phyloP scores from a whole-genome alignment of 2,888 invertebrate genomes.

The Leptinotarsa tumamoca region DNA sequence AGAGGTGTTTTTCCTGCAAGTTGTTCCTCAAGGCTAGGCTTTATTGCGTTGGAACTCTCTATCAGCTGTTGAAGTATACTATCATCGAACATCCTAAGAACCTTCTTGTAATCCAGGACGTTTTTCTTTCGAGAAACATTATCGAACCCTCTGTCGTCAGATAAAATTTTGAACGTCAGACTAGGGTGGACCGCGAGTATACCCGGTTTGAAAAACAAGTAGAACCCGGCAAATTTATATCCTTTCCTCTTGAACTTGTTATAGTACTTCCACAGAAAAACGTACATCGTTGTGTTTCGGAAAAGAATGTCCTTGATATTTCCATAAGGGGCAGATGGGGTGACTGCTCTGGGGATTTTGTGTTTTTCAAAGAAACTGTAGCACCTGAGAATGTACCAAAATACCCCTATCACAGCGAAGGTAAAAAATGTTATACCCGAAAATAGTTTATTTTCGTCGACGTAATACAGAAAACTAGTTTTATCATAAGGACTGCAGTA shows the following conservation, averaged over 20 bases:
- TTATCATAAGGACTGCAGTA: constrained; percentile 24
- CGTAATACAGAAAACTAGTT: constrained; percentile 36
- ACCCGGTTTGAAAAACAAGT: constrained; percentile 50
- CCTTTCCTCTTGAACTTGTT: constrained; percentile 50
- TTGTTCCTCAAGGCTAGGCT: constrained; percentile 27
- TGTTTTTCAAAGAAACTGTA: constrained; percentile 48
- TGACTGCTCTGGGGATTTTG: constrained; percentile 36
- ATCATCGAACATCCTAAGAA: constrained; percentile 30
- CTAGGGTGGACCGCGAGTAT: constrained; percentile 44
- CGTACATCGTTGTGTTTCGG: constrained; percentile 44
- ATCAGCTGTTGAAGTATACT: constrained; percentile 32
- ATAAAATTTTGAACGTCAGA: constrained; percentile 34
- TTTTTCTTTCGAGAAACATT: constrained; percentile 22
- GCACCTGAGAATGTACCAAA: constrained; percentile 44
- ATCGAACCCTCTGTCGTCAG: constrained; percentile 29
- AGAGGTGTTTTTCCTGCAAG: constrained; percentile 25
- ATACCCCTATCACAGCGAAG: constrained; percentile 40
- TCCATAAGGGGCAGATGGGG: constrained; percentile 51
- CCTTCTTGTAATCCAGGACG: constrained; percentile 21
- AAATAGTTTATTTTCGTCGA: constrained; percentile 43
- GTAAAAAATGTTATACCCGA: constrained; percentile 41
- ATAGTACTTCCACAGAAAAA: constrained; percentile 51
- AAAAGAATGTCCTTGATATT: constrained; percentile 50
- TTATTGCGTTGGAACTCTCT: constrained; percentile 31
- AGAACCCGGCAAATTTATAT: constrained; percentile 50